Base-by-base conservation (phyloP, 2,113 vertebrate species). In the Electrona antarctica region DNA sequence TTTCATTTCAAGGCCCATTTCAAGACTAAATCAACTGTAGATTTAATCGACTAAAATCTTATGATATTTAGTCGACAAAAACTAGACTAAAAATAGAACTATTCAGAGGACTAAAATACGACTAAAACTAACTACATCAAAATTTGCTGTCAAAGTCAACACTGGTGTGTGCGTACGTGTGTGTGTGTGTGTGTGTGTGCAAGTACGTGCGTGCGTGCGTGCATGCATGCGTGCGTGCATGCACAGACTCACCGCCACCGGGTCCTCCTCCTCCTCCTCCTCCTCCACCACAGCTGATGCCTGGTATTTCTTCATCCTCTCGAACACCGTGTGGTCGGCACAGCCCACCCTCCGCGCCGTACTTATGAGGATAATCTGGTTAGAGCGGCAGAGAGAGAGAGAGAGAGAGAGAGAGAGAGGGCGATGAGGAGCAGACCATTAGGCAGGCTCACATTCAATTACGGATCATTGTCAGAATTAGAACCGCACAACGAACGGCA, bases 331-430 rank as follows among this genome's bases (percentile, higher is more conserved):
- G 76, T 94, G 94, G 89, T 99, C 95, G 60, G 97, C 98, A 80
- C 97, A 99, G 77, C 97, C 97, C 96, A 14, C 97, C 97, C 82
- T 94, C 94, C 54, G 96, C 93, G 74, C 97, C 98, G 48, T 98
- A 97, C 85, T 98, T 98, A 76, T 91, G 85, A 60, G 90, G 89
- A 85, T 89, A 91, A 84, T 86, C 89, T 90, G 83, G 45, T 61
- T 41, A 81, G 67, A 87, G 7, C 74, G 64, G 33, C 21, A 21
- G 21, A 21, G 21, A 21, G 21, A 21, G 21, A 21, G 21, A 21
- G 21, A 21, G 21, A 21, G 21, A 21, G 21, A n/a, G n/a, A n/a
- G n/a, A n/a, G 21, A 21, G 21, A 21, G 55, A 62, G 59, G 45
- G 49, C 78, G 69, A 84, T 50, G 62, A 77, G 4, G 59, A 2